phyloP scores from a whole-genome alignment of 2,797 vertebrate genomes.

The Discoglossus pictus region DNA sequence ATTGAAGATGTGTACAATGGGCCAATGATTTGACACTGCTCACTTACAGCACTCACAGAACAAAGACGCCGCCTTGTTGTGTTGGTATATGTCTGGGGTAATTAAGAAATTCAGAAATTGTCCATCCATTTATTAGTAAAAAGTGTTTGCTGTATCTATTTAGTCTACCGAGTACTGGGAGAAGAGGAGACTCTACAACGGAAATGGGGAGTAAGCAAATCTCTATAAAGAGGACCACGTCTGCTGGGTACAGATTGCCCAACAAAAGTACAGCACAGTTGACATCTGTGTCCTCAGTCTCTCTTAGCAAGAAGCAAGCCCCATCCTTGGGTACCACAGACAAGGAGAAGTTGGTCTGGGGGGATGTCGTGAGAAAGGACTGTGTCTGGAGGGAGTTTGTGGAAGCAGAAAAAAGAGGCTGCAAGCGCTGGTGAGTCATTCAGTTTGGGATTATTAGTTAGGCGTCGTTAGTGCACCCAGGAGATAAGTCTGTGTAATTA shows the following conservation, averaged over 20 bases:
- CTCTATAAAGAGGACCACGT: conserved; percentile 60
- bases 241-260: conserved; percentile 66
- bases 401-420: conserved; percentile 64
- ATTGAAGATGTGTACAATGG: too few species aligned
- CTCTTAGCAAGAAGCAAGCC: conserved; percentile 43
- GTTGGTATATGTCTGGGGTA: not conserved
- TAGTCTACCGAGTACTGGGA: not conserved
- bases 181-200: not conserved
- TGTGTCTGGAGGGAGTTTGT: conserved; percentile 74
- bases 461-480: too few species aligned
- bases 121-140: not conserved
- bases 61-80: too few species aligned
- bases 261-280: conserved; percentile 49
- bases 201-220: conserved; percentile 46
- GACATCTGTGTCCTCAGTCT: conserved; percentile 52
- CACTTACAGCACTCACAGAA: too few species aligned
- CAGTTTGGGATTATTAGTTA: too few species aligned
- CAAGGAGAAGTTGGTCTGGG: conserved; percentile 19
- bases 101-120: not conserved
- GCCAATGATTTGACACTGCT: too few species aligned
- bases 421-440: conserved; percentile 70
- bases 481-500: too few species aligned
- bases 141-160: not conserved
- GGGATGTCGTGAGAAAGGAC: conserved; percentile 68
- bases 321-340: conserved; percentile 24